Evolutionary conservation across 1,140 invertebrate species (phyloP).

Genomic region (Hestina assimilis): DNA sequence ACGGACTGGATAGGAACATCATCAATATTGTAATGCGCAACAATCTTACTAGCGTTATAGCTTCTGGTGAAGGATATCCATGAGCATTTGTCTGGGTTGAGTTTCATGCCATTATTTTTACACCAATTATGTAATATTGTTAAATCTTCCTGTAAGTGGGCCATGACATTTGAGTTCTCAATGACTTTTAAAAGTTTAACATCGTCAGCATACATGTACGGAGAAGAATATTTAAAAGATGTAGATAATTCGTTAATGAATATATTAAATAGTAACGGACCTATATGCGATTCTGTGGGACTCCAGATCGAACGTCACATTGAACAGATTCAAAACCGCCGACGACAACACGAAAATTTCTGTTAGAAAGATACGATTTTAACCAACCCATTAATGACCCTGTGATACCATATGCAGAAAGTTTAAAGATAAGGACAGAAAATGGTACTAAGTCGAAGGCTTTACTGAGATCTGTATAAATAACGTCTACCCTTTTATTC

Average conservation of each 20-base stretch:
- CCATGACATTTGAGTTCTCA: not conserved
- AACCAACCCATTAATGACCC: not conserved
- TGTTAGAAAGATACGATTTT: not conserved
- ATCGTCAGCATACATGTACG: not conserved
- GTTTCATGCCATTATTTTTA: not conserved
- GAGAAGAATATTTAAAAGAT: not conserved
- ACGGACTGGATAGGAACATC: no score
- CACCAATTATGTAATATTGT: not conserved
- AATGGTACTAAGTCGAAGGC: conserved; percentile 3
- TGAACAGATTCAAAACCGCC: not conserved
- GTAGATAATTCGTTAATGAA: not conserved
- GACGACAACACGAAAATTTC: not conserved
- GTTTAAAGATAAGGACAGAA: not conserved
- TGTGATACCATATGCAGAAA: not conserved
- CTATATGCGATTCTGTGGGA: not conserved
- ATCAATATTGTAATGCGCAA: no score
- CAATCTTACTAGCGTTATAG: no score
- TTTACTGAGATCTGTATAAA: conserved; percentile 4
- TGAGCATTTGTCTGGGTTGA: not conserved
- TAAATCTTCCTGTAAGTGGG: not conserved
- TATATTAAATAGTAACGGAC: conserved; percentile 3
- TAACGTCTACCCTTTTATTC: not conserved
- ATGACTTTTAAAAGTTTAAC: not conserved
- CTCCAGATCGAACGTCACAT: not conserved
- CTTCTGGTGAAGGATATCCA: no score